Percentiles rank a stretch among this genome's conserved stretches.
Evolutionary conservation across 2,888 invertebrate genomes (phyloP).

Genomic region (Sarcophaga variegata): DNA sequence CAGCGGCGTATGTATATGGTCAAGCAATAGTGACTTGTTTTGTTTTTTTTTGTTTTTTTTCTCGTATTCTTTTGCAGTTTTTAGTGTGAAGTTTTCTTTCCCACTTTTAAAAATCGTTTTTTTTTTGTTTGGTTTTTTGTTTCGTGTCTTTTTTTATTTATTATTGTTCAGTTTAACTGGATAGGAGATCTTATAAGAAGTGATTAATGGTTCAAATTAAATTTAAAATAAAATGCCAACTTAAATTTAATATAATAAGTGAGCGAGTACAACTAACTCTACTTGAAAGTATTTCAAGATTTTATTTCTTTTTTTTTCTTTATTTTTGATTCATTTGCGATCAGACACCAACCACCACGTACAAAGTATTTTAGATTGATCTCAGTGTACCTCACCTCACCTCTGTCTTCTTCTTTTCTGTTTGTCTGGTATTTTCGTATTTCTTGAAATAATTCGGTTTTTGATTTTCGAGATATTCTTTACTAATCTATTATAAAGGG

Average conservation of each 20-base stretch:
- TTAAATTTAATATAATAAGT: conserved; percentile 11
- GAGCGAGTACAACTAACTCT: neutral
- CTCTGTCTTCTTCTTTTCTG: no score
- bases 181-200: conserved; percentile 54
- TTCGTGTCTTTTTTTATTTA: conserved; percentile 43
- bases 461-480: no score
- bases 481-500: no score
- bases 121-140: conserved; percentile 52
- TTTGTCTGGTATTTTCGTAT: no score
- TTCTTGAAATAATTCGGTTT: no score
- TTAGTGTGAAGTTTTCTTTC: conserved; percentile 54
- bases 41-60: neutral
- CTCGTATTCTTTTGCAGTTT: conserved; percentile 16
- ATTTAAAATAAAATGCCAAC: conserved; percentile 31
- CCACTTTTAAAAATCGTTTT: conserved; percentile 29
- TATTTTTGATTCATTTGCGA: no score
- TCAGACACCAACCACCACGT: no score
- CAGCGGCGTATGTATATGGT: neutral
- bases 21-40: conserved; percentile 33
- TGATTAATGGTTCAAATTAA: conserved; percentile 61
- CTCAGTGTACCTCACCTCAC: no score
- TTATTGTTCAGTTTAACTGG: conserved; percentile 39
- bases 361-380: no score
- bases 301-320: no score
- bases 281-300: neutral